A percentile compares a stretch with the other conserved stretches of the same genome.
phyloP scores from a whole-genome alignment of 2,888 invertebrate species.

The Eristalis tenax region DNA sequence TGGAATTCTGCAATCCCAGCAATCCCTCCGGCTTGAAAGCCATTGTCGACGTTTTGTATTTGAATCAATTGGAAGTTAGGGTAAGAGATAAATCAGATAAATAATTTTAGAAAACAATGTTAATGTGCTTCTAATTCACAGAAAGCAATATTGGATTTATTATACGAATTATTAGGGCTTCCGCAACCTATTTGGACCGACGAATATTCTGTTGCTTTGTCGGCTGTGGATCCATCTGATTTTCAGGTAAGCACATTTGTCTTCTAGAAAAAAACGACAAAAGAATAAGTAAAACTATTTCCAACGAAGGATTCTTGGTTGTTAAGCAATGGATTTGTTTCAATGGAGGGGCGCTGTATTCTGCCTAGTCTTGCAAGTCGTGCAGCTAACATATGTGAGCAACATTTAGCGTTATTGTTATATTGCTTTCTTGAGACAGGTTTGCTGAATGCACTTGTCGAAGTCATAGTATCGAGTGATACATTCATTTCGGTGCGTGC shows the following conservation, averaged over 20 bases:
- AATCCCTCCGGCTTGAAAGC: slow-evolving; percentile 89
- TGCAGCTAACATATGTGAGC: slow-evolving; percentile 94
- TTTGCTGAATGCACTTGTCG: slow-evolving; percentile 92
- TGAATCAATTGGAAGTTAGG: slow-evolving; percentile 94
- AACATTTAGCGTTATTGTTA: slow-evolving; percentile 93
- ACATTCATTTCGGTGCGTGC: slow-evolving; percentile 95
- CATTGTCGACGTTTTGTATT: slow-evolving; percentile 90
- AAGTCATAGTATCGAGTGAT: slow-evolving; percentile 94
- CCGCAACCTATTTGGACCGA: slow-evolving; percentile 96
- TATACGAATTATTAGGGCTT: slow-evolving; percentile 94
- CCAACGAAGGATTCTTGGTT: slow-evolving; percentile 89
- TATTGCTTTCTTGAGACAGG: slow-evolving; percentile 94
- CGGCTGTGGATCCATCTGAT: slow-evolving; percentile 93
- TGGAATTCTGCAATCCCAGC: slow-evolving; percentile 92
- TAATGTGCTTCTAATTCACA: slow-evolving; percentile 79
- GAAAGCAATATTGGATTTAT: slow-evolving; percentile 95
- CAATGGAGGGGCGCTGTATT: slow-evolving; percentile 92
- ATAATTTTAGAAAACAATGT: background rate
- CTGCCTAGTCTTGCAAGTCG: slow-evolving; percentile 92
- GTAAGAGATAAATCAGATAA: slow-evolving; percentile 82
- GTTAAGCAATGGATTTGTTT: slow-evolving; percentile 96
- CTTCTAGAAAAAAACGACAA: too few relatives aligned
- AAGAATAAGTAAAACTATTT: background rate
- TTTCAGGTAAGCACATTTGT: slow-evolving; percentile 81
- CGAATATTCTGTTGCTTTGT: slow-evolving; percentile 93